Base-by-base conservation (phyloP, 2,888 invertebrate genomes). In the Melitaea athalia region DNA sequence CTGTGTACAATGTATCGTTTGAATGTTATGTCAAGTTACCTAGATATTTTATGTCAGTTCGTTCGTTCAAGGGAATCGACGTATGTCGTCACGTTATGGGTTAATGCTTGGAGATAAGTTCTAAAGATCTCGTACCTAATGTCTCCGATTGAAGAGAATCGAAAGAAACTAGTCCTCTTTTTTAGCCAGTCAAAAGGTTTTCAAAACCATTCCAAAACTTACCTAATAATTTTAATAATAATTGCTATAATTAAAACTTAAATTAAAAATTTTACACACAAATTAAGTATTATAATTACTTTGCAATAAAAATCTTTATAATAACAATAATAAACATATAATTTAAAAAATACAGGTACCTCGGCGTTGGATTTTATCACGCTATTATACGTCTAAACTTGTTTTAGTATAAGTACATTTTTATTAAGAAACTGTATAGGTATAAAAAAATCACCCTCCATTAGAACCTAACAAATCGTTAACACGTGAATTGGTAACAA, bases 1-100 rank as follows among this genome's bases (percentile, higher is more conserved):
- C 61, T 67, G 69, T 67, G 69, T 71, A 77, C 77, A 77, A 76
- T 77, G 79, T 77, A 69, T 70, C 71, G 77, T 75, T 77, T 79
- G 75, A 71, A 71, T 68, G 45, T 31, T 55, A 53, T 43, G 60
- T 68, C 59, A 64, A 65, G 63, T 71, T 66, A 71, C 71, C 71
- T 71, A 68, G 52, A 38, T 72, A 50, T 72, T 74, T 72, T 70
- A 72, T 70, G 73, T 69, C 64, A 63, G 24, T 64, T 70, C 61
- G 47, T 66, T 68, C 63, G 47, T 63, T 70, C 61, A 33, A 50
- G n/a, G 47, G 45, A 24, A 60, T 31, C 24, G 42, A n/a, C 49
- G 53, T 62, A 55, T 68, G 68, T 70, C 42, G 62, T 57, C 42
- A 70, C 59, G 67, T 68, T 59, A 50, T 50, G 59, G 42, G 61